Evolutionary conservation across 2,113 vertebrate species (phyloP), one percentile per base, ranked within the genome.

Genomic region (Theropithecus gelada): DNA sequence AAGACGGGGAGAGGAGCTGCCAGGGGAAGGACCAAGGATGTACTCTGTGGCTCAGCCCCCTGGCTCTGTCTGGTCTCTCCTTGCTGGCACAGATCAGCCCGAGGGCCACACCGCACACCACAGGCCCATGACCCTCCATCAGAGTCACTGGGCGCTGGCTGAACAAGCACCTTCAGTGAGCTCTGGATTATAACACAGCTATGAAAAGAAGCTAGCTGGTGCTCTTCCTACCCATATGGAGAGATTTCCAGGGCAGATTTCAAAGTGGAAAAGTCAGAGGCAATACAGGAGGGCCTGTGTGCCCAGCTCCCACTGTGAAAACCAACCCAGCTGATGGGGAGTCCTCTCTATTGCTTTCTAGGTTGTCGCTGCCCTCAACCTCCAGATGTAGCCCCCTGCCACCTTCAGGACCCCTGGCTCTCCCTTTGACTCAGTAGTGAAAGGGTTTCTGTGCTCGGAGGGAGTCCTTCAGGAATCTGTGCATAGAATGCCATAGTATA

Each of bases 101-200:
- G 48, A 6, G 66, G 84, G 85, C 66, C 84, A 55, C 0, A 0
- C 11, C 16, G n/a, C 45, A 0, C 1, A 6, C 22, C 45, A 35
- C 3, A 3, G 25, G 38, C 25, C 70, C 9, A 52, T 43, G 61
- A 43, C 27, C 55, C 22, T 55, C 76, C 38, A 6, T 43, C 4
- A 0, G 27, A 43, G 22, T 35, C 76, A 70, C 18, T 0, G 0
- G 89, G 27, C 2, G 1, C 38, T 11, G 5, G n/a, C 78, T n/a
- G 48, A 38, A 32, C 8, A 13, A 1, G 32, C 48, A 70, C 35
- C 38, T 13, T 18, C 27, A 0, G 3, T 5, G 38, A 79, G 12
- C 89, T 55, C 22, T 9, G 40, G n/a, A 68, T 72, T n/a, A 35
- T 3, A 16, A 43, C 27, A 35, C 18, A 17, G 48, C 48, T 70